Percentiles rank a stretch among this genome's conserved stretches.
These are phyloP conservation scores for Danio kyathit DNA, from an alignment of 2,797 vertebrate genomes.

Conservation along the genomic window DNA sequence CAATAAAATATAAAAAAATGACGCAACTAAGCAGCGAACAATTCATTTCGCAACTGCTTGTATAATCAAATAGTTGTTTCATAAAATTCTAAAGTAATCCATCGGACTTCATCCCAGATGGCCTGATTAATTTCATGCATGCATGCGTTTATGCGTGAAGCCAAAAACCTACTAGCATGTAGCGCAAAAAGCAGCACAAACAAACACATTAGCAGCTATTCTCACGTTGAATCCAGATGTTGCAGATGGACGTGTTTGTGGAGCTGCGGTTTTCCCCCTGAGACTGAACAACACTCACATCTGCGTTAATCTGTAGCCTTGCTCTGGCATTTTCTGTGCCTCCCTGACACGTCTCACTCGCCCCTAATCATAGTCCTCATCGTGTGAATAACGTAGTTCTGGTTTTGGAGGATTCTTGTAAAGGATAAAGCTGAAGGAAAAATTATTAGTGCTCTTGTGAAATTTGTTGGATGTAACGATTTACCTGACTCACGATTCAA, in stretches of 20 bases:
- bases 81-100: slow-evolving; percentile 16
- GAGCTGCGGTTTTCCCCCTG: slow-evolving; percentile 41
- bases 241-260: slow-evolving; percentile 32
- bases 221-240: slow-evolving; percentile 64
- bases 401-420: slow-evolving; percentile 29
- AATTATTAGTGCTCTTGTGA: no score
- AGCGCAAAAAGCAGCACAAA: background rate
- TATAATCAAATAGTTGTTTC: slow-evolving; percentile 37
- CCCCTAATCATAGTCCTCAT: background rate
- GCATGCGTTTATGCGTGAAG: slow-evolving; percentile 14
- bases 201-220: slow-evolving; percentile 57
- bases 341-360: background rate
- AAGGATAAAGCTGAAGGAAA: slow-evolving; percentile 32
- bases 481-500: no score
- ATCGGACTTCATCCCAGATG: slow-evolving; percentile 38
- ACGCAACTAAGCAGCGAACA: background rate
- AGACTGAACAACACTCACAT: slow-evolving; percentile 53
- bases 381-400: slow-evolving; percentile 7
- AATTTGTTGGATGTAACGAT: no score
- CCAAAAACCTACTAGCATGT: slow-evolving; percentile 8
- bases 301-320: slow-evolving; percentile 35
- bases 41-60: slow-evolving; percentile 20
- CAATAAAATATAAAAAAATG: background rate
- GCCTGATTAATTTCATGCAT: slow-evolving; percentile 8
- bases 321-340: slow-evolving; percentile 37